phyloP scores from a whole-genome alignment of 2,888 invertebrate genomes.

The Chironomus tentans region DNA sequence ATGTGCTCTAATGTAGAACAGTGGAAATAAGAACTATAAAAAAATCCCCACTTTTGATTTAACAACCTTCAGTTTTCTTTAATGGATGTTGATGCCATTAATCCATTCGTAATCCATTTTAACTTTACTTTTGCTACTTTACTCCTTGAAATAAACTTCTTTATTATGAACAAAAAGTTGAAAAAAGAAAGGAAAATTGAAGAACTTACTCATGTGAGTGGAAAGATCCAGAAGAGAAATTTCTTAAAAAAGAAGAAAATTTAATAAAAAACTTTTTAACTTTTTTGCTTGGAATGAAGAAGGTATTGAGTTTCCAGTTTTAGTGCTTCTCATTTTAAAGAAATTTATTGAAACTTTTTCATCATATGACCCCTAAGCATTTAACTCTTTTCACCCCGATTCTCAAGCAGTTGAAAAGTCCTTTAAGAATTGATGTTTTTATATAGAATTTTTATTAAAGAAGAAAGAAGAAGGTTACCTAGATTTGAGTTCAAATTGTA shows the following conservation, averaged over 20 bases:
- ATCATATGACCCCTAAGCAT: not conserved
- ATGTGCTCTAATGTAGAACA: no score
- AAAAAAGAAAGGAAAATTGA: no score
- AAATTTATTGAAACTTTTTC: not conserved
- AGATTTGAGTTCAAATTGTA: no score
- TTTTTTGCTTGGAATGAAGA: not conserved
- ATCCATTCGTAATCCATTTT: not conserved
- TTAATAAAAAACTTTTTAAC: not conserved
- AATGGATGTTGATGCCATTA: slow-evolving; percentile 6
- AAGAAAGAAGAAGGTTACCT: no score
- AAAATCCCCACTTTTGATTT: not conserved
- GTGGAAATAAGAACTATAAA: not conserved
- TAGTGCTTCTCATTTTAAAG: not conserved
- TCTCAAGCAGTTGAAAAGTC: not conserved
- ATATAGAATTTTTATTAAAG: no score
- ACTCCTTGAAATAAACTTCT: no score
- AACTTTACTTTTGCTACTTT: not conserved
- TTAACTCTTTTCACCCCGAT: not conserved
- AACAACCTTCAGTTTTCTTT: not conserved
- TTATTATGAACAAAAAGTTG: no score
- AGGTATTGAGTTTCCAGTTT: not conserved
- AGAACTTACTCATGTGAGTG: not conserved
- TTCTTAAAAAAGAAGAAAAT: not conserved
- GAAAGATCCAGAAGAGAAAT: not conserved
- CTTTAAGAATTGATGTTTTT: no score